Conservation (phyloP, 2,113 vertebrate genomes). For the Corapipo altera region DNA sequence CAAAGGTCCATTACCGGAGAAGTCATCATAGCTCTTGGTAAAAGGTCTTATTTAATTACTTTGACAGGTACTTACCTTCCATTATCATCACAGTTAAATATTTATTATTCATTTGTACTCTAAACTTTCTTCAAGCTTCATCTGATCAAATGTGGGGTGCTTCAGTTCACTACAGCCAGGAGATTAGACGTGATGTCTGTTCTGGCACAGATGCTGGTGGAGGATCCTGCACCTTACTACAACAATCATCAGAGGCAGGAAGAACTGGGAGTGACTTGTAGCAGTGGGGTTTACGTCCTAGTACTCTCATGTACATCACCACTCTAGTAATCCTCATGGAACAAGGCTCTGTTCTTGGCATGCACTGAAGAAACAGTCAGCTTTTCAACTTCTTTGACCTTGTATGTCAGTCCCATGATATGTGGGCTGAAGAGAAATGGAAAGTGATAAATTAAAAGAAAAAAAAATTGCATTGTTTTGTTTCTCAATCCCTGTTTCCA, state of each 20-base stretch:
- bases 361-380: not conserved
- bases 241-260: not conserved
- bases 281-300: not conserved
- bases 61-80: not conserved
- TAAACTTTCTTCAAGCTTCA: not conserved
- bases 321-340: not conserved
- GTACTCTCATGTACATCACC: not conserved
- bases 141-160: not conserved
- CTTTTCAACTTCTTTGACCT: not conserved
- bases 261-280: not conserved
- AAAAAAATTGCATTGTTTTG: not conserved
- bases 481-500: not conserved
- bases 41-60: conserved; percentile 4
- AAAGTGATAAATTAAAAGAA: not conserved
- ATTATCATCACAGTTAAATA: not conserved
- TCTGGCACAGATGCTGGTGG: not conserved
- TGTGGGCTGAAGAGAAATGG: not conserved
- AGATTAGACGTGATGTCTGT: not conserved
- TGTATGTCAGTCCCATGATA: not conserved
- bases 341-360: not conserved
- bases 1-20: not conserved
- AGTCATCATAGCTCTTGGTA: not conserved
- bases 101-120: not conserved
- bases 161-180: not conserved
- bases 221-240: not conserved